Conservation (phyloP, 2,113 vertebrate species). For the Podilymbus podiceps region DNA sequence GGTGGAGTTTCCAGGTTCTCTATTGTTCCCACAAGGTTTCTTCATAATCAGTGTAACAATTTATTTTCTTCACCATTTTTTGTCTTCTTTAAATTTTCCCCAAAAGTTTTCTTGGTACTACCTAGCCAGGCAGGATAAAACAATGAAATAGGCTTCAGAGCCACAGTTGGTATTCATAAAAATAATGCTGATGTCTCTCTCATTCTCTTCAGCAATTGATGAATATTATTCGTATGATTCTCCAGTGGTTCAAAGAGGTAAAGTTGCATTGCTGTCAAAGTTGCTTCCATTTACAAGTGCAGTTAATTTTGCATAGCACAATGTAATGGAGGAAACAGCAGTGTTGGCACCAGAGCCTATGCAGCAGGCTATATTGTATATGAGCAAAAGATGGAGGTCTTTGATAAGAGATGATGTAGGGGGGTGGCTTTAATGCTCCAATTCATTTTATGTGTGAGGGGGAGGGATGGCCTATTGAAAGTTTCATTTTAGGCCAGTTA, state of each 20-base stretch:
- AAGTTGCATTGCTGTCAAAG: not conserved
- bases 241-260: not conserved
- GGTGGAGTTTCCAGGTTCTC: not conserved
- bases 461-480: conserved; percentile 41
- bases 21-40: not conserved
- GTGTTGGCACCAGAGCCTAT: not conserved
- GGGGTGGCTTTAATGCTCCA: conserved; percentile 45
- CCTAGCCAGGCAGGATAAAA: not conserved
- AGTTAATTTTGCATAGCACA: not conserved
- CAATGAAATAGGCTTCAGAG: not conserved
- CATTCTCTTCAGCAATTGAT: not conserved
- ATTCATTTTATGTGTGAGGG: conserved; percentile 52
- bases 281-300: not conserved
- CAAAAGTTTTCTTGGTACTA: not conserved
- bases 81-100: not conserved
- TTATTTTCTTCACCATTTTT: not conserved
- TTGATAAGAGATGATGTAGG: conserved; percentile 36
- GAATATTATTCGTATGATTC: not conserved
- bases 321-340: not conserved
- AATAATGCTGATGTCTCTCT: not conserved
- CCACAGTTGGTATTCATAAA: not conserved
- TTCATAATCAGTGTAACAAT: not conserved
- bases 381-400: conserved; percentile 36
- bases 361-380: not conserved
- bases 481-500: conserved; percentile 59